Evolutionary conservation across 1,140 invertebrate species (phyloP).

Genomic region (Mactra quadrangularis): DNA sequence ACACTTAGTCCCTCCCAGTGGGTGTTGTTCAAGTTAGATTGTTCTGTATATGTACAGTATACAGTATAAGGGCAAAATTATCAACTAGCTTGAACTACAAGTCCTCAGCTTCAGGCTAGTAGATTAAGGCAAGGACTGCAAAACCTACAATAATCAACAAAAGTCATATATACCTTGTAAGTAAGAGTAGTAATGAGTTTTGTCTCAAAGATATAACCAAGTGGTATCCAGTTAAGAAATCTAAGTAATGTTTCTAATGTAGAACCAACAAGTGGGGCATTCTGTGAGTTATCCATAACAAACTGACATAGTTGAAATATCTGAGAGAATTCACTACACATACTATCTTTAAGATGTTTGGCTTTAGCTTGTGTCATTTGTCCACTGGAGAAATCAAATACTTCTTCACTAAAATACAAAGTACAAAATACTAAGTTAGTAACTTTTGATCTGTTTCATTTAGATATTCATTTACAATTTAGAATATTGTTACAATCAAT

Average conservation of each 20-base stretch:
- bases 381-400: conserved; percentile 99
- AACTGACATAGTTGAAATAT: conserved; percentile 99
- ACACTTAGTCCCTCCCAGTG: too few relatives aligned
- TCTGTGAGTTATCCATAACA: conserved; percentile 99
- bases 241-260: conserved; percentile 97
- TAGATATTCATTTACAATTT: too few relatives aligned
- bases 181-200: conserved; percentile 97
- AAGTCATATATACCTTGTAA: conserved; percentile 90
- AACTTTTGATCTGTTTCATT: too few relatives aligned
- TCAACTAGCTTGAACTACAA: too few relatives aligned
- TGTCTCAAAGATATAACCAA: conserved; percentile 99
- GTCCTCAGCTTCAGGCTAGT: too few relatives aligned
- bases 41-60: too few relatives aligned
- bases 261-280: conserved; percentile 95
- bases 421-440: too few relatives aligned
- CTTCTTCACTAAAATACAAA: conserved; percentile 91
- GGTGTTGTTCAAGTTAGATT: too few relatives aligned
- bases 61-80: too few relatives aligned
- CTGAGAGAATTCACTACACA: conserved; percentile 99
- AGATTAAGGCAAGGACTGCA: too few relatives aligned
- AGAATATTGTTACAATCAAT: too few relatives aligned
- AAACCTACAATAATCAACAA: too few relatives aligned
- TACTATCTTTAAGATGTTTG: conserved; percentile 99
- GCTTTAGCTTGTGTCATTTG: conserved; percentile 99
- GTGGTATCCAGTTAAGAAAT: conserved; percentile 99